phyloP scores from a whole-genome alignment of 1,140 invertebrate genomes.

The Cydia pomonella region DNA sequence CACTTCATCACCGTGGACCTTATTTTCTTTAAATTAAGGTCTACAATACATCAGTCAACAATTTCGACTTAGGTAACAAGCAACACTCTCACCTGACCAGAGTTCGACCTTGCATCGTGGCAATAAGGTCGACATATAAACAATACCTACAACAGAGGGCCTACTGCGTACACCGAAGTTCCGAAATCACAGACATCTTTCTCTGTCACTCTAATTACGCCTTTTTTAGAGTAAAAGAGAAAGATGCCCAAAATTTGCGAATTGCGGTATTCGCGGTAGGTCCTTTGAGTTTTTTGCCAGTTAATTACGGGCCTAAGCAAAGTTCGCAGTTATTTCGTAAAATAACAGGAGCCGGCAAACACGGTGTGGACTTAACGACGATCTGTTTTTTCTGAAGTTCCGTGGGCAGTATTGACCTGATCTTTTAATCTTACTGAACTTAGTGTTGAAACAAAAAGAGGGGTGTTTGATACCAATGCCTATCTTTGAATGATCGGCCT shows the following conservation, averaged over 20 bases:
- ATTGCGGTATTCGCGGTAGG: too few relatives aligned
- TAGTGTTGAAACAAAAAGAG: not conserved
- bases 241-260: too few relatives aligned
- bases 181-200: too few relatives aligned
- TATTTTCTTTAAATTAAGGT: too few relatives aligned
- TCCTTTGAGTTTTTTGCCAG: constrained; percentile 55
- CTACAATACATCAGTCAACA: too few relatives aligned
- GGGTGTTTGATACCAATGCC: too few relatives aligned
- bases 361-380: constrained; percentile 16
- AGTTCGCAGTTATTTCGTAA: constrained; percentile 37
- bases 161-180: too few relatives aligned
- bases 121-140: not conserved
- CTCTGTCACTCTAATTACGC: too few relatives aligned
- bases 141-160: constrained; percentile 36
- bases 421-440: not conserved
- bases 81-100: not conserved
- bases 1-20: too few relatives aligned
- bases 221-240: too few relatives aligned
- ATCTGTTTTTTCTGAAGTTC: constrained; percentile 11
- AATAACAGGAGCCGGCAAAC: constrained; percentile 32
- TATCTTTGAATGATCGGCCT: too few relatives aligned
- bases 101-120: not conserved
- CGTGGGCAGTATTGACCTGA: not conserved
- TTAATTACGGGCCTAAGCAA: constrained; percentile 39
- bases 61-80: too few relatives aligned